A percentile compares a stretch with the other conserved stretches of the same genome.
Evolutionary conservation across 2,888 invertebrate genomes (phyloP).

Genomic region (Yponomeuta cagnagella): DNA sequence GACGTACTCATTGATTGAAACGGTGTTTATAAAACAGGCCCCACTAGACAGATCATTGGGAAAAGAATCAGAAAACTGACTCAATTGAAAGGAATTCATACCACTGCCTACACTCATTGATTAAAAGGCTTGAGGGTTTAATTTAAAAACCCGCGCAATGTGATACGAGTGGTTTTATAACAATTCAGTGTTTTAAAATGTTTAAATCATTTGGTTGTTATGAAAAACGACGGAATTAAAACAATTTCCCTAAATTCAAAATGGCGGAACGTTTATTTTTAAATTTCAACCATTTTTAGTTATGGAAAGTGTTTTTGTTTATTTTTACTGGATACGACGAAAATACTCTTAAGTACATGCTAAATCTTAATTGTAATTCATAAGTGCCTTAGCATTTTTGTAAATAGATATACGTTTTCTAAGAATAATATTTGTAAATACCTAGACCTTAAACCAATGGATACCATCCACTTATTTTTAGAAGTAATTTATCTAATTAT

Average conservation of each 20-base stretch:
- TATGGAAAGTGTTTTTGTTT: neutral
- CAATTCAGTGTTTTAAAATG: neutral
- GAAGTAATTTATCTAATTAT: neutral
- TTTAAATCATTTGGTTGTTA: neutral
- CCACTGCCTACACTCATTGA: neutral
- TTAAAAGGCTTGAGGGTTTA: neutral
- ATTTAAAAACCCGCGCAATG: neutral
- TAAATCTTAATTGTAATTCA: constrained; percentile 26
- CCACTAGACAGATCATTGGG: too few relatives aligned
- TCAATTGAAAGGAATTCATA: neutral
- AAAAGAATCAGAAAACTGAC: too few relatives aligned
- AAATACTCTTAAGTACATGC: neutral
- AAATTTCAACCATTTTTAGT: neutral
- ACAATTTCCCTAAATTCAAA: neutral
- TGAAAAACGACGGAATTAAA: neutral
- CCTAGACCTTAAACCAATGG: constrained; percentile 33
- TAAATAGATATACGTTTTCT: constrained; percentile 21
- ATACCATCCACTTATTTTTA: constrained; percentile 11
- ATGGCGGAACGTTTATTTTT: neutral
- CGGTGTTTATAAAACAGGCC: too few relatives aligned
- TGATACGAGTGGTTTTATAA: neutral
- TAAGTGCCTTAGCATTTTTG: constrained; percentile 39
- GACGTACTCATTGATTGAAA: too few relatives aligned
- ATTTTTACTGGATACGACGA: neutral
- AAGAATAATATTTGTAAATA: constrained; percentile 22